Percentiles rank a stretch among this genome's conserved stretches.
phyloP scores from a whole-genome alignment of 1,140 invertebrate genomes.

The Tetramorium alpestre region DNA sequence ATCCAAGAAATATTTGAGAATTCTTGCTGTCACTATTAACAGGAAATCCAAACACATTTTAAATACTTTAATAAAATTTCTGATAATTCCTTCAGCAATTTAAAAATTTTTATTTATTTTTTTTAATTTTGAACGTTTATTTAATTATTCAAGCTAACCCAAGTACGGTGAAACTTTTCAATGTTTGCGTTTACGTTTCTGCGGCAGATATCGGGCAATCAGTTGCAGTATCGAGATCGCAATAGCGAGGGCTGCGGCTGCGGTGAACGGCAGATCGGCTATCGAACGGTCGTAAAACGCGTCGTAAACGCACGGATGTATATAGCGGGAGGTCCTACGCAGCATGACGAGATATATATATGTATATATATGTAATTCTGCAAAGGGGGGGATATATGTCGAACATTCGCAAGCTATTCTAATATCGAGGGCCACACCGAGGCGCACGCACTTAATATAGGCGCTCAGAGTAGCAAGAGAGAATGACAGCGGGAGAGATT shows the following conservation, averaged over 20 bases:
- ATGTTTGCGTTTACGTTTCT: conserved; percentile 17
- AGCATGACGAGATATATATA: conserved; percentile 51
- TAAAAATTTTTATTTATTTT: not conserved
- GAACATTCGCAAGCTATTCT: conserved; percentile 81
- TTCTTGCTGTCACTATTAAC: not conserved
- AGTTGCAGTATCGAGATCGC: conserved; percentile 25
- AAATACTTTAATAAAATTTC: not conserved
- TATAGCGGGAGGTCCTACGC: conserved; percentile 61
- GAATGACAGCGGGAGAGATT: conserved; percentile 49
- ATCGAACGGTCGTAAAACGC: conserved; percentile 36
- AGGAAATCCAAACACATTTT: not conserved
- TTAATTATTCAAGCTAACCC: not conserved
- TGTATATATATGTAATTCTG: conserved; percentile 52
- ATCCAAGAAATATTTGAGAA: not conserved
- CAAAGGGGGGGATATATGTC: conserved; percentile 48
- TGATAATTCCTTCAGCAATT: not conserved
- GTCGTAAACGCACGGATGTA: conserved; percentile 63
- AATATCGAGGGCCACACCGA: conserved; percentile 82
- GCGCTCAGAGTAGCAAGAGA: conserved; percentile 75
- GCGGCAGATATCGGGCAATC: conserved; percentile 10
- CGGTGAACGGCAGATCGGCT: conserved; percentile 15
- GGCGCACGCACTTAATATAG: conserved; percentile 76
- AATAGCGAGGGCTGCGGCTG: conserved; percentile 23
- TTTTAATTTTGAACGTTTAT: not conserved
- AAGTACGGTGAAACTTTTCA: not conserved